Base-by-base conservation (phyloP, 2,888 invertebrate genomes). In the Pocota personata region DNA sequence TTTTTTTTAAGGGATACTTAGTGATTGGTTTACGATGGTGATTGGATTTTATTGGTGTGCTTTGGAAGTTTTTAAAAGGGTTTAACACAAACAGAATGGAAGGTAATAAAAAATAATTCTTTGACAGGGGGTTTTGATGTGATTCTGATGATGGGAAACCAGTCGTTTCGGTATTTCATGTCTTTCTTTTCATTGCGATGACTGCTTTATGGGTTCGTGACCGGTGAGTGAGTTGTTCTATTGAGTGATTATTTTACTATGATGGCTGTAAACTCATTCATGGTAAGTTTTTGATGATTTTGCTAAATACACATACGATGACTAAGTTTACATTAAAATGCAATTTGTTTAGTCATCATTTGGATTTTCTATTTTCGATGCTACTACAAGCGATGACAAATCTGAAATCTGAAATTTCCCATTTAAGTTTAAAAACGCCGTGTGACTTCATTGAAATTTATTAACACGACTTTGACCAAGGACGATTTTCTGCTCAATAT, bases 31-130 rank as follows among this genome's bases (percentile, higher is more conserved):
- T 73, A 73, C 40, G 73, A 55, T 14, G 32, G 79, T 37, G 48
- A 73, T 79, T 83, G 55, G 64, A 75, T 84, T 75, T 84, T 75
- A 79, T 84, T 27, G 43, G 5, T 21, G 46, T 46, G 67, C 27
- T 80, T 75, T 67, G 14, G 37, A 32, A 60, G 62, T 55, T 55
- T 43, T 35, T 46, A 16, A 58, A 66, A 66, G 50, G 72, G 66
- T 58, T 66, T 58, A 72, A 21, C 14, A 37, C 10, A 32, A 12
- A 30, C 1, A 5, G 12, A 35, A 19, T 16, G 14, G 14, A 16
- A 14, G 14, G 24, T 27, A 52, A 67, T 67, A 67, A 67, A 67
- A 67, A 67, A 67, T 67, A 40, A 67, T 55, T 27, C 16, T 52
- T 16, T 16, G 37, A n/a, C 10, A 35, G 8, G 50, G 10, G 24